phyloP scores from a whole-genome alignment of 2,888 invertebrate genomes.

The Deilephila elpenor region DNA sequence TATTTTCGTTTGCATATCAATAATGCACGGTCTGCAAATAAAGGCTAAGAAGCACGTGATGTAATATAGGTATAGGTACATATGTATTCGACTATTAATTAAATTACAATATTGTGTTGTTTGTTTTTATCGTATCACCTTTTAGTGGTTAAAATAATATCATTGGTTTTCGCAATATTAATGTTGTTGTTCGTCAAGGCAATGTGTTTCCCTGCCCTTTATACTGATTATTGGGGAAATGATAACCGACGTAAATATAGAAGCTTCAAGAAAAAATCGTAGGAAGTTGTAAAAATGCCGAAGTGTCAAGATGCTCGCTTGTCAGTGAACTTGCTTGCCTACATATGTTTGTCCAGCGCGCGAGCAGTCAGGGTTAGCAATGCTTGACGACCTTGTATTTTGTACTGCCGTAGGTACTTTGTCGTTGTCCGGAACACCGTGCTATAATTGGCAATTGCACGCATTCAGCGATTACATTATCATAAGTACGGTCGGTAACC shows the following conservation, averaged over 20 bases:
- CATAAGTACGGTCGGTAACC: slow-evolving; percentile 25
- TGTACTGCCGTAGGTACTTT: slow-evolving; percentile 39
- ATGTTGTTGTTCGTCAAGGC: not conserved
- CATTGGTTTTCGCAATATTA: not conserved
- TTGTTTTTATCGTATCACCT: too few relatives aligned
- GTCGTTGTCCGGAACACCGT: slow-evolving; percentile 41
- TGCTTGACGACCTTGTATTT: slow-evolving; percentile 44
- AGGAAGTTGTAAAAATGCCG: slow-evolving; percentile 9
- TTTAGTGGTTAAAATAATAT: slow-evolving; percentile 6
- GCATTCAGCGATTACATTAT: slow-evolving; percentile 32
- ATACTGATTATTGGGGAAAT: slow-evolving; percentile 1
- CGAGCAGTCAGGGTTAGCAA: slow-evolving; percentile 46
- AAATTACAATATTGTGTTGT: too few relatives aligned
- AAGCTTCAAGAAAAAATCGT: not conserved
- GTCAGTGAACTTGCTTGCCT: slow-evolving; percentile 35
- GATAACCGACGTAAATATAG: slow-evolving; percentile 1
- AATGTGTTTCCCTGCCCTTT: not conserved
- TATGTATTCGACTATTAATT: too few relatives aligned
- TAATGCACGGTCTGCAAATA: too few relatives aligned
- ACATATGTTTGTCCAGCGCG: slow-evolving; percentile 32
- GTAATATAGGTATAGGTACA: too few relatives aligned
- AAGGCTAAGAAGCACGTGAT: too few relatives aligned
- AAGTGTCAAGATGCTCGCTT: slow-evolving; percentile 32
- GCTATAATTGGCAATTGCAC: slow-evolving; percentile 41
- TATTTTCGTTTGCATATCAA: not conserved